Evolutionary conservation across 2,888 invertebrate genomes (phyloP).

Genomic region (Alviniconcha strummeri): DNA sequence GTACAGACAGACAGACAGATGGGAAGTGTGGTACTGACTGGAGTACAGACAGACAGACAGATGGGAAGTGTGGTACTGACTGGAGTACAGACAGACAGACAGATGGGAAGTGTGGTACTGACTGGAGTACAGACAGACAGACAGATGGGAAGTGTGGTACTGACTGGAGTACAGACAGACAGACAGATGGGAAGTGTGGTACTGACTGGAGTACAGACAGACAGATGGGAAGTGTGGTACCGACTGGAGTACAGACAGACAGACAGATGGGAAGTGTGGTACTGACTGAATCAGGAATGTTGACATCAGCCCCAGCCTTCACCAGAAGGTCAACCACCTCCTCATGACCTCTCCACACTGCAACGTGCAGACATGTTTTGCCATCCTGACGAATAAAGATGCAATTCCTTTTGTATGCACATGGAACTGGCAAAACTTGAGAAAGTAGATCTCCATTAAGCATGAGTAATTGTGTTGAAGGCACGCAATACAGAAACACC

Average conservation of each 20-base stretch:
- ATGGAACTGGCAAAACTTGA: too few species aligned
- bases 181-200: neutral
- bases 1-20: neutral
- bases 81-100: neutral
- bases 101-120: neutral
- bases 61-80: neutral
- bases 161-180: too few species aligned
- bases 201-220: neutral
- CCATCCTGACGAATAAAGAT: conserved; percentile 43
- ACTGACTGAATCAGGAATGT: conserved; percentile 49
- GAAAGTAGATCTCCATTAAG: too few species aligned
- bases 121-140: neutral
- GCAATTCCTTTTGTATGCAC: too few species aligned
- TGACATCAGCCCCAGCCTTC: conserved; percentile 49
- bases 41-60: too few species aligned
- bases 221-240: neutral
- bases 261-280: too few species aligned
- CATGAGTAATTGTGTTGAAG: too few species aligned
- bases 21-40: too few species aligned
- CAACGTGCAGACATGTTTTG: conserved; percentile 53
- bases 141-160: too few species aligned
- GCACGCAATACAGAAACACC: too few species aligned
- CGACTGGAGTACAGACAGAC: neutral
- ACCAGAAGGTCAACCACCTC: conserved; percentile 47
- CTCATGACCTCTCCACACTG: conserved; percentile 52